Evolutionary conservation across 1,140 invertebrate genomes (phyloP).

Genomic region (Formica exsecta): DNA sequence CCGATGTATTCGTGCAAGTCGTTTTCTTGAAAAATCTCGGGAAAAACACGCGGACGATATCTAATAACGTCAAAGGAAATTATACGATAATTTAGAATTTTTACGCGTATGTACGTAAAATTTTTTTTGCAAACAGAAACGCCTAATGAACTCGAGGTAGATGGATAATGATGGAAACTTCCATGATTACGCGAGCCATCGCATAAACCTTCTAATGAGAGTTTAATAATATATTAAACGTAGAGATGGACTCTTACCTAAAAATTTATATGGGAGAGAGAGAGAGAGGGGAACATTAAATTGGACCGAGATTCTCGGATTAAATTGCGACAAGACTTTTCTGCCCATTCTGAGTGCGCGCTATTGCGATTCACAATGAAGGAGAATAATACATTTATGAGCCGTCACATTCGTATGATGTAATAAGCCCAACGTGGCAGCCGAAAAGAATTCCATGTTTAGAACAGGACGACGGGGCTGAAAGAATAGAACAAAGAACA

Average conservation of each 20-base stretch:
- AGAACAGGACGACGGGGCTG: background rate
- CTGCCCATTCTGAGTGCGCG: background rate
- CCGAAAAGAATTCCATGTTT: background rate
- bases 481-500: background rate
- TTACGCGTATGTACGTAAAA: background rate
- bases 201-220: background rate
- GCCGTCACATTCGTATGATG: background rate
- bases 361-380: conserved; percentile 12
- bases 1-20: too few species aligned
- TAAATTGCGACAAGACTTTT: conserved; percentile 10
- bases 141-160: background rate
- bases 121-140: background rate
- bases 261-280: background rate
- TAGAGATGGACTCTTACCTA: background rate
- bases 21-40: background rate
- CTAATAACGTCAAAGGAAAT: conserved; percentile 3
- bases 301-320: background rate
- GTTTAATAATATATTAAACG: conserved; percentile 15
- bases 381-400: conserved; percentile 44
- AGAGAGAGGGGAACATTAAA: background rate
- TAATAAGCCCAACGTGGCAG: background rate
- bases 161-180: conserved; percentile 11
- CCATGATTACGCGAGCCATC: background rate
- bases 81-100: background rate
- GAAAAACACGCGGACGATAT: background rate